Percentiles rank a stretch among this genome's conserved stretches.
These are phyloP conservation scores for Acropternis orthonyx DNA, from an alignment of 2,797 vertebrate genomes.

Conservation along the genomic window DNA sequence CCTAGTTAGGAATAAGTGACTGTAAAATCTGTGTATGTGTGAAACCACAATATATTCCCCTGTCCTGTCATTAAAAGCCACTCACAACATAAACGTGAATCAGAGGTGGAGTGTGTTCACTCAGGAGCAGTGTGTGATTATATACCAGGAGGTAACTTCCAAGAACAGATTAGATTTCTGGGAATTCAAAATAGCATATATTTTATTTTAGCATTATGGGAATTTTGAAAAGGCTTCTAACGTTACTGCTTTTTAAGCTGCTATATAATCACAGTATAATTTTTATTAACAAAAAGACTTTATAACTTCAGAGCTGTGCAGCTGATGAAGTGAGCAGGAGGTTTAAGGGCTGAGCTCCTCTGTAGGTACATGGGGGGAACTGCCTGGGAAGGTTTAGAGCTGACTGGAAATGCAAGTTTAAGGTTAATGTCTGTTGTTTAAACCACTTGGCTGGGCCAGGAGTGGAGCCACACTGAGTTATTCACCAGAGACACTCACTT, in stretches of 20 bases:
- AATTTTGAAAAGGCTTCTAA: slow-evolving; percentile 66
- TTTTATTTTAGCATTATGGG: slow-evolving; percentile 68
- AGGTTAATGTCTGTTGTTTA: neutral
- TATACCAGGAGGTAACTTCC: slow-evolving; percentile 50
- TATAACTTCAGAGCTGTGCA: slow-evolving; percentile 40
- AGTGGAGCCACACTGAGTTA: neutral
- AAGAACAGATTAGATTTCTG: slow-evolving; percentile 67
- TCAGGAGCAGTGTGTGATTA: slow-evolving; percentile 16
- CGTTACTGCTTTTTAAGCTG: slow-evolving; percentile 63
- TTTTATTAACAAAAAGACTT: slow-evolving; percentile 72
- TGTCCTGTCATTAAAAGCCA: slow-evolving; percentile 72
- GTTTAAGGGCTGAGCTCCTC: slow-evolving; percentile 40
- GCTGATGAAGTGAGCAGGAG: slow-evolving; percentile 68
- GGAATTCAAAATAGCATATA: slow-evolving; percentile 51
- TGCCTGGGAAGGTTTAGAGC: slow-evolving; percentile 2
- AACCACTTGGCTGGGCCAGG: slow-evolving; percentile 16
- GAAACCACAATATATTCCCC: slow-evolving; percentile 78
- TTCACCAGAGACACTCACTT: neutral
- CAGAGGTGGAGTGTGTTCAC: slow-evolving; percentile 9
- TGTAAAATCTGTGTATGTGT: slow-evolving; percentile 74
- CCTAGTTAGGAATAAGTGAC: slow-evolving; percentile 71
- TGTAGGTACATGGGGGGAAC: slow-evolving; percentile 30
- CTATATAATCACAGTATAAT: slow-evolving; percentile 66
- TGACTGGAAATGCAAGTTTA: slow-evolving; percentile 40
- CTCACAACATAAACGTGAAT: slow-evolving; percentile 51